A percentile compares a stretch with the other conserved stretches of the same genome.
Conservation (phyloP, 2,113 vertebrate species). For the Gymnocephalus cernua region DNA sequence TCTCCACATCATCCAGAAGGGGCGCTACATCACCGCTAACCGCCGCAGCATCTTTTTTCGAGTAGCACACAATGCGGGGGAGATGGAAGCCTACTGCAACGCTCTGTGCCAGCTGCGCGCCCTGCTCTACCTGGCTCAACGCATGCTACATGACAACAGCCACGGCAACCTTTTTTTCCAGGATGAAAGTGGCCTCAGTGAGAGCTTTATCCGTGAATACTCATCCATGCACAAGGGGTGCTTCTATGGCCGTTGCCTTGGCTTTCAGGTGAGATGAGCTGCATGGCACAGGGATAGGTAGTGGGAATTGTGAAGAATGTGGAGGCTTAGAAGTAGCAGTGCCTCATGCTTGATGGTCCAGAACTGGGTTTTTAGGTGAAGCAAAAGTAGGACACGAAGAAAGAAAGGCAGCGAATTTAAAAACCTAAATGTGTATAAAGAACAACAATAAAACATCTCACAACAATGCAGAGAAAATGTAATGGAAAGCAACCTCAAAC, state of each 20-base stretch:
- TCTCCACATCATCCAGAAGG: constrained; percentile 92
- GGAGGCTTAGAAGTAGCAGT: not conserved
- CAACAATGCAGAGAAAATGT: not conserved
- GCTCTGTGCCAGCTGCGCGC: constrained; percentile 92
- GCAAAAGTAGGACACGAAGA: not conserved
- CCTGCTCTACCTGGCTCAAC: constrained; percentile 90
- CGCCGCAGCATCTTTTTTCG: constrained; percentile 93
- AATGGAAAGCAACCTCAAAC: not conserved
- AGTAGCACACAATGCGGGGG: constrained; percentile 87
- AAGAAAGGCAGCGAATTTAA: not conserved
- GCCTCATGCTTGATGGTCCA: not conserved
- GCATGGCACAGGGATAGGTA: not conserved
- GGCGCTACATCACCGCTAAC: constrained; percentile 89
- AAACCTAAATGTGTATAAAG: not conserved
- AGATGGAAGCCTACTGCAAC: constrained; percentile 91
- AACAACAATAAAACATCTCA: not conserved
- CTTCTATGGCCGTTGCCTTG: constrained; percentile 94
- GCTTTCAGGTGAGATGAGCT: constrained; percentile 89
- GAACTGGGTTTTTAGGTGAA: not conserved
- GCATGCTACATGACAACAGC: constrained; percentile 87
- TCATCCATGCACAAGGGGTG: constrained; percentile 92
- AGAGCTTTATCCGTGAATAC: constrained; percentile 89
- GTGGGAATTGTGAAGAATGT: not conserved
- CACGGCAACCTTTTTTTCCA: constrained; percentile 90
- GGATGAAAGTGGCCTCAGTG: constrained; percentile 86